Base-by-base conservation (phyloP, 1,140 invertebrate species). In the Probaryconus sp. region DNA sequence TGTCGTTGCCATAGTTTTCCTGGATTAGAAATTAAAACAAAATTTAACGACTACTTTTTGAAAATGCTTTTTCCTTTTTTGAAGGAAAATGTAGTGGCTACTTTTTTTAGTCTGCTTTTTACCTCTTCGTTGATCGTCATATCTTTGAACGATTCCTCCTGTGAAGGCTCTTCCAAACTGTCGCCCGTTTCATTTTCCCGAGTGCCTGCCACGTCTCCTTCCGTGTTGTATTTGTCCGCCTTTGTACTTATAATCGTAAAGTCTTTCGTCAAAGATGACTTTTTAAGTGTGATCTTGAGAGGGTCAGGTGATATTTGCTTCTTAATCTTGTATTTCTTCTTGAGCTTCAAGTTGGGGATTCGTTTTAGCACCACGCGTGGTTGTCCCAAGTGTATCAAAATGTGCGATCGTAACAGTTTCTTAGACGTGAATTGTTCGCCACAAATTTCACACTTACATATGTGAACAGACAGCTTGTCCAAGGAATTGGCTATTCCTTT, bases 61-160 rank as follows among this genome's bases (percentile, higher is more conserved):
- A n/a, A n/a, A n/a, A n/a, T n/a, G n/a, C n/a, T n/a, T n/a, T n/a
- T n/a, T n/a, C n/a, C n/a, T n/a, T n/a, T n/a, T 4, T 24, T 4
- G 21, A 24, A 24, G 21, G 21, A 7, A 24, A 24, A 24, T 24
- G 7, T 24, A 24, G 21, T 24, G 7, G 21, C 7, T 3, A 24
- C 7, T 24, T 24, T 4, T 3, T 4, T 24, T 4, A 24, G 3
- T 3, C 7, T 24, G 21, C 7, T 24, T 24, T 24, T 24, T 24
- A 85, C 85, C 78, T 85, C 80, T 77, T 87, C 81, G 51, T 86
- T 85, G 21, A 84, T 76, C 76, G 82, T 87, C 79, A 85, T 83
- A 70, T 86, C 81, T 78, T 85, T 81, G 37, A 77, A 83, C 10
- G 80, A 50, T 76, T 83, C 75, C 55, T 85, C 71, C 40, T 72